These are phyloP conservation scores for Beris morrisii DNA, from an alignment of 2,888 invertebrate species.

Conservation along the genomic window DNA sequence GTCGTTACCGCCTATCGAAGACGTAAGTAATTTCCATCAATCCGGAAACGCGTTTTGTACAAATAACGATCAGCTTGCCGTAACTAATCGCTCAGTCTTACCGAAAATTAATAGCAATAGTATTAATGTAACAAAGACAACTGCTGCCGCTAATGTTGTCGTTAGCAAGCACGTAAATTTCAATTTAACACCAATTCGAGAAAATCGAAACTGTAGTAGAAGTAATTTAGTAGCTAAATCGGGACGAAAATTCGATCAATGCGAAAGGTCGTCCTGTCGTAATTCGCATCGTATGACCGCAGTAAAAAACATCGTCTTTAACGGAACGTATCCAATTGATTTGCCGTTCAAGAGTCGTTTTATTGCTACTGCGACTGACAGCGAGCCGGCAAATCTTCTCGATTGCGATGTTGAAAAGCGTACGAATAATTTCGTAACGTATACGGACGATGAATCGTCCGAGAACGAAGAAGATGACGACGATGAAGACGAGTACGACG, in stretches of 20 bases:
- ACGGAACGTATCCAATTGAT: conserved; percentile 86
- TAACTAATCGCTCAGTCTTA: conserved; percentile 27
- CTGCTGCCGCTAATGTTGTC: conserved; percentile 20
- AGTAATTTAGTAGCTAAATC: neutral
- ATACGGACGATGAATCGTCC: conserved; percentile 34
- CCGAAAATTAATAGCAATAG: conserved; percentile 17
- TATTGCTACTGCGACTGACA: neutral
- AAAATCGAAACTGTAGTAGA: neutral
- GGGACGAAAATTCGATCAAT: neutral
- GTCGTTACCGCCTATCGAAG: conserved; percentile 15
- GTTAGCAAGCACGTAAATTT: conserved; percentile 36
- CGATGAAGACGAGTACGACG: conserved; percentile 39
- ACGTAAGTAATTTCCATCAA: conserved; percentile 32
- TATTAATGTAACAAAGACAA: neutral
- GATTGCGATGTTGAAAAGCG: conserved; percentile 32
- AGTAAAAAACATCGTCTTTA: conserved; percentile 66
- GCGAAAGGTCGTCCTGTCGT: neutral
- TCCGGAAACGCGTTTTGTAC: conserved; percentile 12
- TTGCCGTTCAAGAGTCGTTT: conserved; percentile 59
- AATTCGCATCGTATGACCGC: conserved; percentile 7
- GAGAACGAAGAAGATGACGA: conserved; percentile 24
- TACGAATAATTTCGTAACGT: neutral
- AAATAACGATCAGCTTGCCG: conserved; percentile 15
- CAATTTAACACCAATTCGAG: conserved; percentile 25
- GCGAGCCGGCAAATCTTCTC: conserved; percentile 13